Percentiles rank a stretch among this genome's conserved stretches.
Evolutionary conservation across 2,797 vertebrate genomes (phyloP).

Genomic region (Poecilia velifera): DNA sequence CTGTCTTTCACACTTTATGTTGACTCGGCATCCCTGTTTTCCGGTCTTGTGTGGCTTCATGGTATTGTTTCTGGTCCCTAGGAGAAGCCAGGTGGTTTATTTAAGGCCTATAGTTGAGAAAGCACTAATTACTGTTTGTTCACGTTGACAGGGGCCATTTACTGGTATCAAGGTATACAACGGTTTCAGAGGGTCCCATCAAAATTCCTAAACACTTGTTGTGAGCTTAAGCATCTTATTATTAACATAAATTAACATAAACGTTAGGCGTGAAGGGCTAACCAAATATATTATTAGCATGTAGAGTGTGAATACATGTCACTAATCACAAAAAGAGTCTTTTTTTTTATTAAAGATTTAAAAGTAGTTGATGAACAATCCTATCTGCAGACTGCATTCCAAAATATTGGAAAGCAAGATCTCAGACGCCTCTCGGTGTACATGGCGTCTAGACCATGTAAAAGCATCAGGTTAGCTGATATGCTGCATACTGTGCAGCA

Average conservation of each 20-base stretch:
- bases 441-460: background rate
- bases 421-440: background rate
- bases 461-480: constrained; percentile 1
- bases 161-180: background rate
- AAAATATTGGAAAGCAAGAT: background rate
- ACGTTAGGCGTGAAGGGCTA: background rate
- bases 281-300: background rate
- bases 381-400: background rate
- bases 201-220: background rate
- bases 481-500: background rate
- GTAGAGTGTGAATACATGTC: background rate
- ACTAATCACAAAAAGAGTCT: background rate
- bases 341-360: background rate
- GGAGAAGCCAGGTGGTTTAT: constrained; percentile 21
- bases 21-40: constrained; percentile 5
- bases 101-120: constrained; percentile 31
- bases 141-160: background rate
- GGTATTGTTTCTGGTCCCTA: constrained; percentile 7
- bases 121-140: constrained; percentile 33
- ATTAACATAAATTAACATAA: background rate
- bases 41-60: constrained; percentile 9
- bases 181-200: background rate
- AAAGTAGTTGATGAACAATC: background rate
- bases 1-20: background rate
- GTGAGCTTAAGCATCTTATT: background rate